These are phyloP conservation scores for Eilema depressum DNA, from an alignment of 2,888 invertebrate species.

Conservation along the genomic window DNA sequence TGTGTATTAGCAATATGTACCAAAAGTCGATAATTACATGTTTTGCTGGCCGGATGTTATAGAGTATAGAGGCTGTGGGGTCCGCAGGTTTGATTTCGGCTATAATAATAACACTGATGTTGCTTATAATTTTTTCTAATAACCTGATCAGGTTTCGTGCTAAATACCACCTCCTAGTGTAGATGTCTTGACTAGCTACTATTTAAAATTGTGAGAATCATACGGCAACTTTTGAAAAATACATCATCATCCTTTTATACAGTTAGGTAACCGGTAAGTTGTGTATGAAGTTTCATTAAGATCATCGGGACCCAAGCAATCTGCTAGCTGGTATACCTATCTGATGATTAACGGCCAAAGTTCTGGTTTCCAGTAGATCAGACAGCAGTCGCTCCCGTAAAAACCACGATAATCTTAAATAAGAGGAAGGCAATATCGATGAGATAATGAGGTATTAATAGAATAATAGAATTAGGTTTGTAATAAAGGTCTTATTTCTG, in stretches of 20 bases:
- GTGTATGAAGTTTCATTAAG: neutral
- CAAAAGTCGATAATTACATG: conserved; percentile 66
- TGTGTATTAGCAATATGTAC: conserved; percentile 62
- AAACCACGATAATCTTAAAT: neutral
- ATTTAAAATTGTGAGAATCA: too few relatives aligned
- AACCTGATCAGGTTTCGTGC: conserved; percentile 12
- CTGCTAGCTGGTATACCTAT: neutral
- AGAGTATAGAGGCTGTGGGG: conserved; percentile 64
- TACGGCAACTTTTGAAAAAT: neutral
- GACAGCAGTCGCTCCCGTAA: neutral
- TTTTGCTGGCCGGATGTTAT: conserved; percentile 52
- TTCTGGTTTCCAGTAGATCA: too few relatives aligned
- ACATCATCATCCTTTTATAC: too few relatives aligned
- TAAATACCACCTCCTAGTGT: neutral
- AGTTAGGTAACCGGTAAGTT: too few relatives aligned
- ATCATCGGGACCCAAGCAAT: neutral
- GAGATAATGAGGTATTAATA: too few relatives aligned
- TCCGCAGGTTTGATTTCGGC: conserved; percentile 26
- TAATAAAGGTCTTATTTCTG: too few relatives aligned
- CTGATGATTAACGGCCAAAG: neutral
- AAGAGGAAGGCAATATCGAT: neutral
- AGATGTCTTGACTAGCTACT: too few relatives aligned
- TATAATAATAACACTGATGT: conserved; percentile 66
- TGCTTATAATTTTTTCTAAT: conserved; percentile 60
- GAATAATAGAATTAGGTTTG: too few relatives aligned